Evolutionary conservation across 2,888 invertebrate genomes (phyloP).

Genomic region (Nephrotoma guestfalica): DNA sequence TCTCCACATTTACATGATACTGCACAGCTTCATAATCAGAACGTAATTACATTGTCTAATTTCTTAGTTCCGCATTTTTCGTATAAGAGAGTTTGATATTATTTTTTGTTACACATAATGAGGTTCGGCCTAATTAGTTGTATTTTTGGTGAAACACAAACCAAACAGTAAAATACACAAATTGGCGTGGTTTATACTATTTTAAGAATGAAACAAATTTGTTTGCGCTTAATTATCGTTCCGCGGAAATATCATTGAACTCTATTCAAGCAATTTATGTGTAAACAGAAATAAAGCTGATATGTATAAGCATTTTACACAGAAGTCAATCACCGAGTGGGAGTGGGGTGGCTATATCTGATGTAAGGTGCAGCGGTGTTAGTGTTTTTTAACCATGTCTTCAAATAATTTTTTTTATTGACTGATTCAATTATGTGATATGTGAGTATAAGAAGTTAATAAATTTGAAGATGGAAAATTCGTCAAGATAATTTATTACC

Average conservation of each 20-base stretch:
- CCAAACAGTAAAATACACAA: neutral
- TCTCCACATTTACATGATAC: too few species aligned
- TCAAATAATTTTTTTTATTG: neutral
- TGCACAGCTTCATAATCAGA: too few species aligned
- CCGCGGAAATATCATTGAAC: neutral
- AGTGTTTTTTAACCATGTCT: neutral
- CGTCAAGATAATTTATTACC: neutral
- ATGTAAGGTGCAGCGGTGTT: neutral
- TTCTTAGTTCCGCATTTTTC: too few species aligned
- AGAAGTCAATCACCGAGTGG: neutral
- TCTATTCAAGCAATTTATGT: neutral
- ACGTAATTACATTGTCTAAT: too few species aligned
- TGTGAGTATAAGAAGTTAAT: neutral
- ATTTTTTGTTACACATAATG: too few species aligned
- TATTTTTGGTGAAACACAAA: too few species aligned
- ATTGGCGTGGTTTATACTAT: neutral
- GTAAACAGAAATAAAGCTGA: neutral
- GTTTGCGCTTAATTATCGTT: neutral
- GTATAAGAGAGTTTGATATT: too few species aligned
- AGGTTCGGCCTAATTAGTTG: too few species aligned
- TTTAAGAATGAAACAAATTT: neutral
- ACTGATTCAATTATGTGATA: neutral
- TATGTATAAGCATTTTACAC: neutral
- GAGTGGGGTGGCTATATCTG: neutral
- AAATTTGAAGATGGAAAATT: neutral